phyloP scores from a whole-genome alignment of 2,797 vertebrate species.

The Notamacropus eugenii region DNA sequence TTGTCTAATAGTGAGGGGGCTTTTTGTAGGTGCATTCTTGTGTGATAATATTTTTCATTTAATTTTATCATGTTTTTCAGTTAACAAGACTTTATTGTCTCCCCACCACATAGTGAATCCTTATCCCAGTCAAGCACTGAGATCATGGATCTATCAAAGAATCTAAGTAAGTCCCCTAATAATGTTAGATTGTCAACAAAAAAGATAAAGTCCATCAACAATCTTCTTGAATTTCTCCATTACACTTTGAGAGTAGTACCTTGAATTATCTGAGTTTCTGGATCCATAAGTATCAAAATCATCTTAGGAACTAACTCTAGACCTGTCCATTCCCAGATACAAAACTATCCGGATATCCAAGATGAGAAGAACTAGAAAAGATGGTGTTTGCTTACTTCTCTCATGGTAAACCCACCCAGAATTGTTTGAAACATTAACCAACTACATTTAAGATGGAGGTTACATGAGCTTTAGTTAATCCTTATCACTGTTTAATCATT shows the following conservation, averaged over 20 bases:
- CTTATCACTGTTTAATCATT: not conserved
- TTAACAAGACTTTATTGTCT: not conserved
- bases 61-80: not conserved
- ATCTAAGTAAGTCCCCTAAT: not conserved
- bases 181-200: not conserved
- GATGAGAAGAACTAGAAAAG: not conserved
- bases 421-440: not conserved
- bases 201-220: not conserved
- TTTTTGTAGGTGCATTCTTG: not conserved
- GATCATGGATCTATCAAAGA: not conserved
- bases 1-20: not conserved
- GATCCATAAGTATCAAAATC: not conserved
- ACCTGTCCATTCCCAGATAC: not conserved
- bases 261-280: not conserved
- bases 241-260: not conserved
- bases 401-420: not conserved
- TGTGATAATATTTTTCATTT: not conserved
- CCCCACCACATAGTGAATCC: not conserved
- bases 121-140: not conserved
- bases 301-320: not conserved
- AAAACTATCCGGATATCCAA: not conserved
- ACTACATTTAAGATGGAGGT: not conserved
- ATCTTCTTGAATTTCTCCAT: not conserved
- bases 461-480: not conserved
- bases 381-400: not conserved